A percentile compares a stretch with the other conserved stretches of the same genome.
These are phyloP conservation scores for Cairina moschata DNA, from an alignment of 2,113 vertebrate genomes.

Conservation along the genomic window DNA sequence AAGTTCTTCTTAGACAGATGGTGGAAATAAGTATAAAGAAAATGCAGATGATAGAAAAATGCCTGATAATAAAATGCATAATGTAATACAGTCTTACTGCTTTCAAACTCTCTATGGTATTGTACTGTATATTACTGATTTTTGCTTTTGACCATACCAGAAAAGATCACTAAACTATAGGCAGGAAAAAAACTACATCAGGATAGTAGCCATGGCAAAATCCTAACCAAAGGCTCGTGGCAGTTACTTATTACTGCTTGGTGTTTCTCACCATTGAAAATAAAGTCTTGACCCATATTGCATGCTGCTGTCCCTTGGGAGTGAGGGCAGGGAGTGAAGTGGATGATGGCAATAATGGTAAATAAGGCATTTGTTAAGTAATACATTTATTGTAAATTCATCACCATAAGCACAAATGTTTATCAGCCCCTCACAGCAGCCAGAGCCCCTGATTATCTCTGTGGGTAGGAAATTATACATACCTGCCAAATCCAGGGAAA, in stretches of 20 bases:
- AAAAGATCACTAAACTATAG: neutral
- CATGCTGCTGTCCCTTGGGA: neutral
- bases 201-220: neutral
- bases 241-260: neutral
- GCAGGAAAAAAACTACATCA: neutral
- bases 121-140: neutral
- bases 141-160: neutral
- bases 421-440: neutral
- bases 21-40: neutral
- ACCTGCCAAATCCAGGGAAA: neutral
- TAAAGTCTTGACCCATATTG: neutral
- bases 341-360: neutral
- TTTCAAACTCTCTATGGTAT: neutral
- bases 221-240: neutral
- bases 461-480: neutral
- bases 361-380: neutral
- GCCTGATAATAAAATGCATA: neutral
- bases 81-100: neutral
- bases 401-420: neutral
- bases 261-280: neutral
- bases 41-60: neutral
- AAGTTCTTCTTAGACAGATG: neutral
- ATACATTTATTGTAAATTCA: neutral
- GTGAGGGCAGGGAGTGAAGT: neutral
- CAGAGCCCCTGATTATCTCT: neutral